Evolutionary conservation across 1,140 invertebrate genomes (phyloP).

Genomic region (Chymomyza costata): DNA sequence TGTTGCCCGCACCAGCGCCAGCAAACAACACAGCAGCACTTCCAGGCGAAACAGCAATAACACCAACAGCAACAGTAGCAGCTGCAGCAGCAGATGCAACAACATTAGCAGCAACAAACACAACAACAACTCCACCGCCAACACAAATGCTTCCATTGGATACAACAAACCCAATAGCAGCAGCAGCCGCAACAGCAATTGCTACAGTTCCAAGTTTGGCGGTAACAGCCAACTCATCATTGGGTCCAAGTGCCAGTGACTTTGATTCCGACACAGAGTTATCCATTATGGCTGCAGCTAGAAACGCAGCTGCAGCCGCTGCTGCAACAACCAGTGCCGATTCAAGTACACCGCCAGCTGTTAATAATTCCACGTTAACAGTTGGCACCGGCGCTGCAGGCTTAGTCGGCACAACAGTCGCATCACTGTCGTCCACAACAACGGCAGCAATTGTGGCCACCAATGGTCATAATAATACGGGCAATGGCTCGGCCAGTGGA

Average conservation of each 20-base stretch:
- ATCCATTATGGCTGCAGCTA: constrained; percentile 57
- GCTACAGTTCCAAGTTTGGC: neutral
- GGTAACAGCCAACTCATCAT: constrained; percentile 5
- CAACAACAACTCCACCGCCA: neutral
- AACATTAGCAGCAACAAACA: neutral
- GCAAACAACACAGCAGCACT: neutral
- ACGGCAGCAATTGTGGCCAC: constrained; percentile 12
- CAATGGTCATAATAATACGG: constrained; percentile 43
- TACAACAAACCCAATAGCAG: neutral
- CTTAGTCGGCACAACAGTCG: constrained; percentile 19
- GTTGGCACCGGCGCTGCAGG: constrained; percentile 1
- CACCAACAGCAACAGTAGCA: neutral
- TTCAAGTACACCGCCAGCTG: constrained; percentile 27
- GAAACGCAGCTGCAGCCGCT: constrained; percentile 30
- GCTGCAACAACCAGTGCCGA: constrained; percentile 22
- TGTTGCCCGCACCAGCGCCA: constrained; percentile 15
- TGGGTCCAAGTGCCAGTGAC: constrained; percentile 50
- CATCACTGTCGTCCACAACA: neutral
- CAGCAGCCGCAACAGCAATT: constrained; percentile 4
- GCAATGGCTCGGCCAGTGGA: constrained; percentile 29
- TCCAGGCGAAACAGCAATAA: neutral
- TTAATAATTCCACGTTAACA: constrained; percentile 4
- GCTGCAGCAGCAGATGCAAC: constrained; percentile 1
- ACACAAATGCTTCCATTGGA: neutral
- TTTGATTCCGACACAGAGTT: constrained; percentile 70